A percentile compares a stretch with the other conserved stretches of the same genome.
Evolutionary conservation across 2,888 invertebrate species (phyloP).

Genomic region (Pachydiplax longipennis): DNA sequence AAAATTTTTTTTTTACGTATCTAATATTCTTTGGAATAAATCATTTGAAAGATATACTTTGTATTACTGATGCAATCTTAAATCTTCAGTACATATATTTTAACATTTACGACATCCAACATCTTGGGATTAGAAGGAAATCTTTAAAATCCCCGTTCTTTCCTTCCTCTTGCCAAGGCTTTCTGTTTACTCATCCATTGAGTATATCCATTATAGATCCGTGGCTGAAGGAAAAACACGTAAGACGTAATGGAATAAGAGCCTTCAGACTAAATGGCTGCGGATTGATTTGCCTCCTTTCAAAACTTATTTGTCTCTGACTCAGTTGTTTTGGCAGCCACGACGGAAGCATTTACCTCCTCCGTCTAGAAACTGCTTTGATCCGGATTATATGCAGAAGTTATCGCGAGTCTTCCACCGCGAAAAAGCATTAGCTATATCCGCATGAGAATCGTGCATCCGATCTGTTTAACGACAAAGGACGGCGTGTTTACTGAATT

Average conservation of each 20-base stretch:
- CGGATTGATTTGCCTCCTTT: neutral
- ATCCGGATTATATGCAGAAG: neutral
- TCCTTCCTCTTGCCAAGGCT: too few species aligned
- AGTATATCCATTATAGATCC: too few species aligned
- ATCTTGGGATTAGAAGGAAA: too few species aligned
- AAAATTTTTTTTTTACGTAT: too few species aligned
- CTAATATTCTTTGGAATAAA: too few species aligned
- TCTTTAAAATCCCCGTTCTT: too few species aligned
- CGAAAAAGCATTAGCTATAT: neutral
- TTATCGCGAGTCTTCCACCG: neutral
- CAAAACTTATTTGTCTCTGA: neutral
- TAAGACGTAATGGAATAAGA: neutral
- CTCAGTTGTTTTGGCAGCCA: neutral
- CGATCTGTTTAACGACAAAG: conserved; percentile 36
- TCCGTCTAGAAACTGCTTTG: neutral
- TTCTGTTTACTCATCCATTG: too few species aligned
- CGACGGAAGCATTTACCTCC: neutral
- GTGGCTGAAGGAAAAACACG: too few species aligned
- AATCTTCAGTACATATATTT: too few species aligned
- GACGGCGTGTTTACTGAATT: neutral
- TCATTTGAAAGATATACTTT: too few species aligned
- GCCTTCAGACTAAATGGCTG: neutral
- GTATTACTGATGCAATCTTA: too few species aligned
- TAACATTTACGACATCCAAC: too few species aligned
- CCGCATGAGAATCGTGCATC: neutral